A percentile compares a stretch with the other conserved stretches of the same genome.
These are phyloP conservation scores for Erebia ligea DNA, from an alignment of 2,888 invertebrate species.

Conservation along the genomic window DNA sequence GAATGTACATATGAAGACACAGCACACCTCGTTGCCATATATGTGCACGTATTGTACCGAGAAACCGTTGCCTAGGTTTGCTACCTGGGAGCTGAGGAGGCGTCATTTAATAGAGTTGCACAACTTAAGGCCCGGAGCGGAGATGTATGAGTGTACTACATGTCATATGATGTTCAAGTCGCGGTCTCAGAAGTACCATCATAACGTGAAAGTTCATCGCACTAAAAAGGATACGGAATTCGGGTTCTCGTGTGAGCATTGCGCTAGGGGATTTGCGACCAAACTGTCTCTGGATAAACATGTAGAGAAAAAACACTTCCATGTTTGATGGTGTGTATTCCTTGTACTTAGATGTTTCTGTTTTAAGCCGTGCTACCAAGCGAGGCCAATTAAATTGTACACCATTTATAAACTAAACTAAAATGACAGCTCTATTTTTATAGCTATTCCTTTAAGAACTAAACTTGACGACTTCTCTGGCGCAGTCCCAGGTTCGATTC, in stretches of 20 bases:
- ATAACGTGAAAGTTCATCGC: slow-evolving; percentile 73
- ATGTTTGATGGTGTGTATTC: slow-evolving; percentile 29
- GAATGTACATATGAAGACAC: slow-evolving; percentile 69
- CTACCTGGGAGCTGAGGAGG: slow-evolving; percentile 73
- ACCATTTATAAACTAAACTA: too few relatives aligned
- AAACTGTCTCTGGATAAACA: slow-evolving; percentile 81
- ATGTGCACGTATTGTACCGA: slow-evolving; percentile 76
- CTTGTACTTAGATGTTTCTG: not conserved
- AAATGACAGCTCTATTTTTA: too few relatives aligned
- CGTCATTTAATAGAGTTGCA: slow-evolving; percentile 75
- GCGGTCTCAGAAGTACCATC: slow-evolving; percentile 75
- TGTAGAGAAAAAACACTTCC: slow-evolving; percentile 78
- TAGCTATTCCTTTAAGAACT: too few relatives aligned
- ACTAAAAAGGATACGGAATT: slow-evolving; percentile 74
- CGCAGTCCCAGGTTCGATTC: too few relatives aligned
- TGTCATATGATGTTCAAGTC: slow-evolving; percentile 77
- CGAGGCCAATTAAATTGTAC: too few relatives aligned
- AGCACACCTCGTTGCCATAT: slow-evolving; percentile 68
- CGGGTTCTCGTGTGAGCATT: slow-evolving; percentile 76
- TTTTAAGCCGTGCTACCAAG: too few relatives aligned
- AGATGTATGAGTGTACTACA: slow-evolving; percentile 75
- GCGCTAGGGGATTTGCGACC: slow-evolving; percentile 77
- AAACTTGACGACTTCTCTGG: too few relatives aligned
- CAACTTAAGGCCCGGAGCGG: slow-evolving; percentile 72
- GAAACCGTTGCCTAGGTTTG: slow-evolving; percentile 64